A percentile compares a stretch with the other conserved stretches of the same genome.
These are phyloP conservation scores for Caenorhabditis sp. DNA, from an alignment of 2,888 invertebrate genomes.

Conservation along the genomic window DNA sequence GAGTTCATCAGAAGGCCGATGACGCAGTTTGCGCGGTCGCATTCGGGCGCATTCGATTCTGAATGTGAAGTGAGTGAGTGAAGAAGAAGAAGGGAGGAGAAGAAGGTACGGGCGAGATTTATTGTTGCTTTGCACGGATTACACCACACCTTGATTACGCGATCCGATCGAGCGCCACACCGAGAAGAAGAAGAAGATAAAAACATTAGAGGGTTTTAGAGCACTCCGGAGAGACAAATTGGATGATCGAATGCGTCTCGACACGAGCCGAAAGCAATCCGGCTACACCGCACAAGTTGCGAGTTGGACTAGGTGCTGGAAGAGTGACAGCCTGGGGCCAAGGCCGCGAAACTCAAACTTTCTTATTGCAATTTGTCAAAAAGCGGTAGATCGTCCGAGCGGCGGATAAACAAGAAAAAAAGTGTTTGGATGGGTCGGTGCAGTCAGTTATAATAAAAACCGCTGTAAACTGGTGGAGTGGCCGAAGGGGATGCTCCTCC, in stretches of 20 bases:
- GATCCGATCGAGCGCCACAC: background rate
- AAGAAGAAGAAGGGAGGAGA: constrained; percentile 6
- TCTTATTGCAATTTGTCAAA: background rate
- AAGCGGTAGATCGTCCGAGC: background rate
- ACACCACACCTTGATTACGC: constrained; percentile 49
- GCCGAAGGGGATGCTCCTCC: background rate
- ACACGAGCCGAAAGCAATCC: background rate
- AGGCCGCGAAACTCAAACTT: too few species aligned
- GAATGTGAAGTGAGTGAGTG: background rate
- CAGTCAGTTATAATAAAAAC: constrained; percentile 21
- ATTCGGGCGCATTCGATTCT: constrained; percentile 45
- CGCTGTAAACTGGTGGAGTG: constrained; percentile 8
- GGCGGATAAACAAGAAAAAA: background rate
- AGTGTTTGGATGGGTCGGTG: background rate
- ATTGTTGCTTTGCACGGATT: constrained; percentile 45
- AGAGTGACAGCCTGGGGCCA: too few species aligned
- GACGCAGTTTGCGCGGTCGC: constrained; percentile 51
- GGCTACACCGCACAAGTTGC: too few species aligned
- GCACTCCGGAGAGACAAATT: constrained; percentile 1
- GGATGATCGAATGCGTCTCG: background rate
- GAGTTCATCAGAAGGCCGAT: constrained; percentile 58
- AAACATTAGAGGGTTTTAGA: background rate
- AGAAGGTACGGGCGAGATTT: constrained; percentile 13
- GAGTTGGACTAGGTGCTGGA: background rate
- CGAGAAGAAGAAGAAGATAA: constrained; percentile 10